These are phyloP conservation scores for Scophthalmus maximus DNA, from an alignment of 2,113 vertebrate species.

Conservation along the genomic window DNA sequence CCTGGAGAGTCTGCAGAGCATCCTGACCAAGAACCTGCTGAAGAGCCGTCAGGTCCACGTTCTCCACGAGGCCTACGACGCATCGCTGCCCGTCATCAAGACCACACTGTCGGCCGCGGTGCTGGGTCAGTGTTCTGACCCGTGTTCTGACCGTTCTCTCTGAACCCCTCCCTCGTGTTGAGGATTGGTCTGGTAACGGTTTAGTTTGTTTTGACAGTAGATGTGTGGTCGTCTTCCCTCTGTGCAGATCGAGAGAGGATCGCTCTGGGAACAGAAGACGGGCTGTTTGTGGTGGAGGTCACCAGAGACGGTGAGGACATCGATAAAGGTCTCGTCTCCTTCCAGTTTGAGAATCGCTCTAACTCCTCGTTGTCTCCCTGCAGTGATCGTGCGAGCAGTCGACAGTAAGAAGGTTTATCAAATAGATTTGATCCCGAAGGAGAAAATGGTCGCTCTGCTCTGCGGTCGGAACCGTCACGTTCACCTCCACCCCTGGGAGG, in stretches of 20 bases:
- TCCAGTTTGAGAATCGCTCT: no score
- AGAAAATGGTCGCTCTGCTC: conserved; percentile 89
- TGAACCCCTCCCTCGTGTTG: no score
- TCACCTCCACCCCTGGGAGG: conserved; percentile 91
- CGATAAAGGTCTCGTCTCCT: no score
- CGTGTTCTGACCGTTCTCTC: no score
- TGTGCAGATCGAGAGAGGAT: conserved; percentile 92
- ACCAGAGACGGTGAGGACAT: conserved; percentile 95
- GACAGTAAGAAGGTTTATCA: conserved; percentile 98
- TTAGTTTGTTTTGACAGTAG: neutral
- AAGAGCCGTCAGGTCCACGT: conserved; percentile 88
- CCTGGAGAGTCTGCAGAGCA: conserved; percentile 91
- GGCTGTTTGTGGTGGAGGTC: conserved; percentile 94
- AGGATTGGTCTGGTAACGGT: neutral
- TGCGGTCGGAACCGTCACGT: conserved; percentile 93
- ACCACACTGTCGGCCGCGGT: conserved; percentile 88
- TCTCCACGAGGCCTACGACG: conserved; percentile 95
- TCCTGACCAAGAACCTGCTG: conserved; percentile 93
- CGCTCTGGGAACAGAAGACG: conserved; percentile 93
- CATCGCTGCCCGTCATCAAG: conserved; percentile 94
- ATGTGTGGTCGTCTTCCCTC: neutral
- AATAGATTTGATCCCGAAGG: conserved; percentile 91
- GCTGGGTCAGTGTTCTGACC: conserved; percentile 81
- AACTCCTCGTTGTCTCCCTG: neutral
- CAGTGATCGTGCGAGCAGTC: conserved; percentile 94